phyloP scores from a whole-genome alignment of 2,888 invertebrate genomes.

The Heteromyza rotundicornis region DNA sequence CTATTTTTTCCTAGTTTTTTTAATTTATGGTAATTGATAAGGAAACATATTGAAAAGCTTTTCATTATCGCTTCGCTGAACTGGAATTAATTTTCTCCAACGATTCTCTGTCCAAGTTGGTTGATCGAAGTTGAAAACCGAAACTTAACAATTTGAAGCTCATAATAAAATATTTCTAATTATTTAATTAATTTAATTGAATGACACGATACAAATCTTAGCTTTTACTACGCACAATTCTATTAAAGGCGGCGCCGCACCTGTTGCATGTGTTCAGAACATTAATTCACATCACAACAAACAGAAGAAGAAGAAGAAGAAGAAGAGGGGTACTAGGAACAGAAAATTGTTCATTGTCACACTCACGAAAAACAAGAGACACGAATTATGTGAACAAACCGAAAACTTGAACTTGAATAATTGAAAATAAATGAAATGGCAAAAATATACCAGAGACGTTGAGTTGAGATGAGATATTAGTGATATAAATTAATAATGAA shows the following conservation, averaged over 20 bases:
- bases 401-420: too few relatives aligned
- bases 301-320: conserved; percentile 8
- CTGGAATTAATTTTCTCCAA: too few relatives aligned
- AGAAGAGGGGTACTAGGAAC: neutral
- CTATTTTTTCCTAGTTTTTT: too few relatives aligned
- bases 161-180: neutral
- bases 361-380: neutral
- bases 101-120: too few relatives aligned
- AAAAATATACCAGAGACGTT: too few relatives aligned
- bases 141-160: neutral
- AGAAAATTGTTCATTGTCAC: neutral
- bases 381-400: neutral
- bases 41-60: too few relatives aligned
- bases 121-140: too few relatives aligned
- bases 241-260: neutral
- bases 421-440: too few relatives aligned
- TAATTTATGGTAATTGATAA: too few relatives aligned
- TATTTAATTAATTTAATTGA: neutral
- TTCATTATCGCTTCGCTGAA: too few relatives aligned
- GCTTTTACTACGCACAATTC: neutral
- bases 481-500: too few relatives aligned
- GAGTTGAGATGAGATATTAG: too few relatives aligned
- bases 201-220: neutral
- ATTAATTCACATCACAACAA: neutral
- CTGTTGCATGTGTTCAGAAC: neutral